Conservation (phyloP, 2,888 invertebrate species). For the Acronicta psi region DNA sequence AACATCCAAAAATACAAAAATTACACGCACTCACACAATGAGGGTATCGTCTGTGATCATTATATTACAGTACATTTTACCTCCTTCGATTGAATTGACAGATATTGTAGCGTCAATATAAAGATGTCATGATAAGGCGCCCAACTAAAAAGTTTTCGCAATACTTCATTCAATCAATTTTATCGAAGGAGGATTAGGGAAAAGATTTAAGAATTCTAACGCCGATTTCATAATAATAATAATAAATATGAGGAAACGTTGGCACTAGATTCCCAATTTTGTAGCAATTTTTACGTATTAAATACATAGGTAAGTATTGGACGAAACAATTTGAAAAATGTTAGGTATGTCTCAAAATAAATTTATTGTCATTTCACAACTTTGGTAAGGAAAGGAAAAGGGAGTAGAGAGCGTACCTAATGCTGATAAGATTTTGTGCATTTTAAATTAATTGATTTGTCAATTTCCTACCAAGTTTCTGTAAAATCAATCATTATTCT, state of each 20-base stretch:
- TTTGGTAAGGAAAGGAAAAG: slow-evolving; percentile 64
- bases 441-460: slow-evolving; percentile 25
- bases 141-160: slow-evolving; percentile 6
- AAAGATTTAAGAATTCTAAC: slow-evolving; percentile 41
- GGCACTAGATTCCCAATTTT: slow-evolving; percentile 71
- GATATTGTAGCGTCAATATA: slow-evolving; percentile 22
- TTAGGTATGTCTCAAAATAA: slow-evolving; percentile 55
- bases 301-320: slow-evolving; percentile 47
- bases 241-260: slow-evolving; percentile 58
- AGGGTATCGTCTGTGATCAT: slow-evolving; percentile 57
- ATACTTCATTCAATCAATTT: slow-evolving; percentile 32
- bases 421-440: slow-evolving; percentile 31
- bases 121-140: slow-evolving; percentile 11
- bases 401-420: slow-evolving; percentile 46
- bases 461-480: slow-evolving; percentile 16
- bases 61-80: slow-evolving; percentile 47
- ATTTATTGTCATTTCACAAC: slow-evolving; percentile 85
- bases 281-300: slow-evolving; percentile 61
- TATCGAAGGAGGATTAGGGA: slow-evolving; percentile 46
- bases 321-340: slow-evolving; percentile 54
- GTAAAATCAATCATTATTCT: neutral
- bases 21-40: slow-evolving; percentile 79
- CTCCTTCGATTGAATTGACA: slow-evolving; percentile 47
- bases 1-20: slow-evolving; percentile 83
- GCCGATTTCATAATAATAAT: slow-evolving; percentile 48